Evolutionary conservation across 2,113 vertebrate genomes (phyloP), one percentile per base, ranked within the genome.

Genomic region (Polypterus senegalus): DNA sequence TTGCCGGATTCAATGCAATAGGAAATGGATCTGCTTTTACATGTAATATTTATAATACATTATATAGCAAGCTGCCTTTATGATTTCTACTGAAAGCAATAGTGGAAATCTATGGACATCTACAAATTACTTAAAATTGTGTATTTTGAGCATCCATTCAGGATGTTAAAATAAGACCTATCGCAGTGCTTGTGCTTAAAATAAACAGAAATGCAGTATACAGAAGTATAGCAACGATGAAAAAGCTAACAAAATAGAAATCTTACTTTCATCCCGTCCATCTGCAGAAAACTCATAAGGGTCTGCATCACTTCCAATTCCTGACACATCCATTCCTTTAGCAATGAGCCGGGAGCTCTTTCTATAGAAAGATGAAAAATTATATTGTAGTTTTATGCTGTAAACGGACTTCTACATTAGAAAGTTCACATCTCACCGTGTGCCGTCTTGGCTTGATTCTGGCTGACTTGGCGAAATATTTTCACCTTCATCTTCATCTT

Each of bases 281-380:
- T 72, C 70, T 4, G 61, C 65, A 11, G 61, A 66, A 58, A 77
- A 79, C 46, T 69, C 64, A 55, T 71, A 79, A 9, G 73, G 74
- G 11, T 79, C 73, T 2, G 48, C 55, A 8, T 67, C 70, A 9
- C 63, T 72, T 4, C 52, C 69, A 7, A 66, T 63, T 49, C 66
- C 62, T 4, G 66, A 64, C 55, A 67, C 46, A 49, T 73, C 70
- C 58, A 65, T 3, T 46, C 70, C 67, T 49, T 67, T 72, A 64
- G 72, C 68, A 6, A 66, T 59, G 9, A 65, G 52, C 49, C 61
- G 61, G 56, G 69, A 67, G 46, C 62, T 62, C 58, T 65, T 71
- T 58, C 77, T 79, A 65, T 47, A 9, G 5, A 62, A 62, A 51
- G 51, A 44, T 51, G 11, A 63, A 45, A 45, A 47, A 27, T 52